These are phyloP conservation scores for Punctoribates punctum DNA, from an alignment of 2,888 invertebrate genomes.

Conservation along the genomic window DNA sequence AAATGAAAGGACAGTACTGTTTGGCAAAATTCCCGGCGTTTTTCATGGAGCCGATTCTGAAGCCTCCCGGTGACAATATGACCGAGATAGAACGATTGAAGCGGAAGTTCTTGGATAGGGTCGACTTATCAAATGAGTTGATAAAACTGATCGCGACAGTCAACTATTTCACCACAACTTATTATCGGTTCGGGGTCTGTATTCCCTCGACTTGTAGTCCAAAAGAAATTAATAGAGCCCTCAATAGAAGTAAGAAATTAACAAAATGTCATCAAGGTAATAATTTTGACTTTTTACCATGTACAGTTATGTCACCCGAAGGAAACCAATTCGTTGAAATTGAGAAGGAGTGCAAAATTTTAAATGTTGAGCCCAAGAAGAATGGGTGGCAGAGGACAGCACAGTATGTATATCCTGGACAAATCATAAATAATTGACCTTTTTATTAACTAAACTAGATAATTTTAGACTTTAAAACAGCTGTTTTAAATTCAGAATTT, in stretches of 20 bases:
- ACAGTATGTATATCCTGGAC: background rate
- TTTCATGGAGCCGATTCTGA: constrained; percentile 27
- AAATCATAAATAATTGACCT: background rate
- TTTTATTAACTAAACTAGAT: background rate
- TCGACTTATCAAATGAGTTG: constrained; percentile 2
- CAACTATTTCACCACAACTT: constrained; percentile 31
- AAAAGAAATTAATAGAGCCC: constrained; percentile 38
- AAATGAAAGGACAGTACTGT: constrained; percentile 38
- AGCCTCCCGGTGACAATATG: background rate
- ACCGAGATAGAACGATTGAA: background rate
- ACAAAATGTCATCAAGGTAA: background rate
- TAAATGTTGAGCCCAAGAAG: background rate
- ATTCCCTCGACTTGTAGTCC: constrained; percentile 42
- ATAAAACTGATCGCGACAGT: constrained; percentile 32
- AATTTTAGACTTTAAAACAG: no score
- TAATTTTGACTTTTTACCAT: background rate
- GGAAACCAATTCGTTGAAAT: constrained; percentile 10
- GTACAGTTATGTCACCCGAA: background rate
- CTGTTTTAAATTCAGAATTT: no score
- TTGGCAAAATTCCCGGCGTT: constrained; percentile 19
- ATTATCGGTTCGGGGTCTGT: constrained; percentile 42
- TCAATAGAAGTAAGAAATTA: constrained; percentile 40
- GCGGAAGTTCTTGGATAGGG: background rate
- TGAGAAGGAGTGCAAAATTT: constrained; percentile 29
- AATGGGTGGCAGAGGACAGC: constrained; percentile 31